These are phyloP conservation scores for Eumerus sabulonum DNA, from an alignment of 2,888 invertebrate species.

Conservation along the genomic window DNA sequence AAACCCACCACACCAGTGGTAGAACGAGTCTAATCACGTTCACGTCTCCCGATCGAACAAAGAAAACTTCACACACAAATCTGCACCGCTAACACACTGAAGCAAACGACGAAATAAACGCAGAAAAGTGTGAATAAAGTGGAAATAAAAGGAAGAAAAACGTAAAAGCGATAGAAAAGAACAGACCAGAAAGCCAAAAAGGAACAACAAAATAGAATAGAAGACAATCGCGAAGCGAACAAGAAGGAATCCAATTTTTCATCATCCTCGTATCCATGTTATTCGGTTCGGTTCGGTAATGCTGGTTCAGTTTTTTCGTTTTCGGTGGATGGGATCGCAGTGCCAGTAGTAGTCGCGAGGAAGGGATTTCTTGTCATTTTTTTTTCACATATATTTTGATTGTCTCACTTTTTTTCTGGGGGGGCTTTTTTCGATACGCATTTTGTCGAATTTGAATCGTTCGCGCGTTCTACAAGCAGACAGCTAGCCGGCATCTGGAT, in stretches of 20 bases:
- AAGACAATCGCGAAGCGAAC: constrained; percentile 22
- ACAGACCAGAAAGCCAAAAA: no score
- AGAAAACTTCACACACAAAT: constrained; percentile 12
- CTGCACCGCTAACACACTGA: constrained; percentile 12
- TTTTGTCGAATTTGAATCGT: constrained; percentile 34
- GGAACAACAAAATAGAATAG: constrained; percentile 21
- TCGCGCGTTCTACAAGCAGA: constrained; percentile 26
- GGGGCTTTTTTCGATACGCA: constrained; percentile 28
- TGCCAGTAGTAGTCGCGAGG: constrained; percentile 2
- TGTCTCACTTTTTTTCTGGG: constrained; percentile 47
- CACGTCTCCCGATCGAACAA: not conserved
- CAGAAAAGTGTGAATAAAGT: not conserved
- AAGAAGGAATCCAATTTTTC: constrained; percentile 21
- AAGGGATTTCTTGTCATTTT: constrained; percentile 26
- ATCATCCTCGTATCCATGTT: constrained; percentile 23
- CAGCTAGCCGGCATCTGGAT: constrained; percentile 26
- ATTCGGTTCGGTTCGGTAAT: constrained; percentile 39
- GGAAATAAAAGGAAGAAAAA: constrained; percentile 10
- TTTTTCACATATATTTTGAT: constrained; percentile 41
- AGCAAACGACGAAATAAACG: constrained; percentile 3
- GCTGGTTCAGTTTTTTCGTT: constrained; percentile 42
- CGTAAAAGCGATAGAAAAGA: constrained; percentile 2
- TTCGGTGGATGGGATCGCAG: constrained; percentile 35
- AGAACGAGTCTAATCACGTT: no score
- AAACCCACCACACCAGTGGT: no score